Evolutionary conservation across 1,140 invertebrate species (phyloP).

Genomic region (Temnothorax longispinosus): DNA sequence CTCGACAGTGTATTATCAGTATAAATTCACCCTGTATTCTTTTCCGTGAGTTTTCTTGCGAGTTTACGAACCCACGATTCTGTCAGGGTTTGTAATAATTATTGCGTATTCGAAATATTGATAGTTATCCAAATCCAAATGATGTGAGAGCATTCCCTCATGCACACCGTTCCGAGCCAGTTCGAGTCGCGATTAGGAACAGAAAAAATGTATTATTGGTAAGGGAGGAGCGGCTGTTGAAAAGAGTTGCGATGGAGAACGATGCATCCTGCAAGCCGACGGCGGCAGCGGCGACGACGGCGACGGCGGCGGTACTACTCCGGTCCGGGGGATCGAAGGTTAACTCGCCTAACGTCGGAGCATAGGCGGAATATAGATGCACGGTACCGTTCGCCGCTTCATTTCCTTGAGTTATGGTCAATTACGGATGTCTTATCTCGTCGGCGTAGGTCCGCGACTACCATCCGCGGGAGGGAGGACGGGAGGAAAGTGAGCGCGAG

Average conservation of each 20-base stretch:
- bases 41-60: background rate
- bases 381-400: constrained; percentile 78
- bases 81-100: background rate
- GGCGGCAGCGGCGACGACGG: constrained; percentile 12
- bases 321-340: constrained; percentile 68
- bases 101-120: background rate
- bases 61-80: background rate
- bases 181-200: constrained; percentile 3
- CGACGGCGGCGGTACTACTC: constrained; percentile 42
- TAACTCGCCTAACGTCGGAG: constrained; percentile 75
- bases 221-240: background rate
- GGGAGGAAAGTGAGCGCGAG: constrained; percentile 3
- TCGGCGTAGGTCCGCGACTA: constrained; percentile 66
- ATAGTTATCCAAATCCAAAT: background rate
- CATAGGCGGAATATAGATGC: constrained; percentile 72
- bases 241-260: background rate
- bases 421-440: constrained; percentile 75
- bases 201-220: background rate
- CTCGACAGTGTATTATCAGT: background rate
- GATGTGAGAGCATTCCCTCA: background rate
- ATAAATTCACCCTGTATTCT: background rate
- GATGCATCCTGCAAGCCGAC: constrained; percentile 38
- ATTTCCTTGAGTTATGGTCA: constrained; percentile 80
- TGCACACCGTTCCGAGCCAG: no score
- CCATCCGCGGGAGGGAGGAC: constrained; percentile 39